A percentile compares a stretch with the other conserved stretches of the same genome.
Evolutionary conservation across 2,888 invertebrate species (phyloP).

Genomic region (Archips xylosteana): DNA sequence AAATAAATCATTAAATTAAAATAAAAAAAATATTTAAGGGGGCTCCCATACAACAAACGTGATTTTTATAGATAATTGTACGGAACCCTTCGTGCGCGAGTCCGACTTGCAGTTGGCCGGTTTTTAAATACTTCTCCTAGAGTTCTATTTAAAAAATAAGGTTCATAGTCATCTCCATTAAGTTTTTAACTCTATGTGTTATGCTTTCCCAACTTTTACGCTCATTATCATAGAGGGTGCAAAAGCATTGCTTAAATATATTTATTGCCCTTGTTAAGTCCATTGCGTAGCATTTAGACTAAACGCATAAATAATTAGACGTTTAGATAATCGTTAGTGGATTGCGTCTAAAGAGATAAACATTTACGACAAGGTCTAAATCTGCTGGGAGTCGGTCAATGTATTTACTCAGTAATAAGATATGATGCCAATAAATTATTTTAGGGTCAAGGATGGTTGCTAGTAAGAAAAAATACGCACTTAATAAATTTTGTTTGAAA

Average conservation of each 20-base stretch:
- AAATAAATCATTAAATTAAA: too few relatives aligned
- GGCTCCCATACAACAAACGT: too few relatives aligned
- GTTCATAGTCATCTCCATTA: background rate
- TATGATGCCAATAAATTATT: background rate
- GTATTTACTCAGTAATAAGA: background rate
- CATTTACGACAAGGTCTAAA: slow-evolving; percentile 29
- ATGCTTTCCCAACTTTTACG: slow-evolving; percentile 45
- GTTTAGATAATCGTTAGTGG: slow-evolving; percentile 38
- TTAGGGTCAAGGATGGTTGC: background rate
- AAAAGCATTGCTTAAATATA: slow-evolving; percentile 29
- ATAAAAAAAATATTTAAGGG: too few relatives aligned
- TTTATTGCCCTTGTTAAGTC: slow-evolving; percentile 28
- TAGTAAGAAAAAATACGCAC: too few relatives aligned
- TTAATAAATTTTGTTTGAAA: too few relatives aligned
- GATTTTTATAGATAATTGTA: too few relatives aligned
- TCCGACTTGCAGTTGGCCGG: too few relatives aligned
- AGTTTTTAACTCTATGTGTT: slow-evolving; percentile 15
- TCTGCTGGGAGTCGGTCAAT: background rate
- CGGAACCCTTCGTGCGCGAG: too few relatives aligned
- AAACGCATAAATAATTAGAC: slow-evolving; percentile 33
- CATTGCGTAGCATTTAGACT: slow-evolving; percentile 20
- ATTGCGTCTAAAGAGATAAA: slow-evolving; percentile 26
- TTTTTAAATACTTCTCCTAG: too few relatives aligned
- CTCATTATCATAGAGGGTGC: slow-evolving; percentile 39
- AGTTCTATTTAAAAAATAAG: background rate